Conservation (phyloP, 2,888 invertebrate genomes). For the Heliconius ismenius region DNA sequence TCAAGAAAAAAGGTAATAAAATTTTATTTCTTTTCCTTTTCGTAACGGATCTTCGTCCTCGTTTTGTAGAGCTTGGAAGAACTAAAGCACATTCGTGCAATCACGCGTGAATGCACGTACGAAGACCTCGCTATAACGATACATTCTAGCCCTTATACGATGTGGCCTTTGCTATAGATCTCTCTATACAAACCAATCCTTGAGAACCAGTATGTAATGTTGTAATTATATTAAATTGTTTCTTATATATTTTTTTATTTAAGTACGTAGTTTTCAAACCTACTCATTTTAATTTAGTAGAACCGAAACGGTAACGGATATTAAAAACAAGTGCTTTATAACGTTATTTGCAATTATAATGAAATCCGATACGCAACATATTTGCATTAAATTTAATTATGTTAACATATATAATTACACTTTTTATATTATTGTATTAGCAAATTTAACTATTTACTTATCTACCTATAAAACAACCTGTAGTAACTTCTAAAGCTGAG, state of each 20-base stretch:
- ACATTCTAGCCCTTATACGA: constrained; percentile 20
- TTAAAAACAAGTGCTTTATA: not conserved
- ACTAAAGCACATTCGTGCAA: constrained; percentile 16
- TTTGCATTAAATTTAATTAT: not conserved
- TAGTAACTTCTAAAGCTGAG: not conserved
- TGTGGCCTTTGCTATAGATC: not conserved
- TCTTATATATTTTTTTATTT: not conserved
- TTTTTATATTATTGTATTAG: not conserved
- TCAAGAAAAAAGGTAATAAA: not conserved
- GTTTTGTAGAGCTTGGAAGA: not conserved
- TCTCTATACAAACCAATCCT: constrained; percentile 12
- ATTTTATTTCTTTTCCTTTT: not conserved
- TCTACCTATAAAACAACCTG: not conserved
- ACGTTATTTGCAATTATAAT: not conserved
- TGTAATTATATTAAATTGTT: constrained; percentile 11
- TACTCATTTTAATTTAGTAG: not conserved
- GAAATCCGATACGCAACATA: not conserved
- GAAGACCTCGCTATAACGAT: constrained; percentile 21
- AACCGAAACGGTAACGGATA: not conserved
- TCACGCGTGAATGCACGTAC: constrained; percentile 26
- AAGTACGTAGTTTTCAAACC: not conserved
- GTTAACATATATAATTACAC: constrained; percentile 10
- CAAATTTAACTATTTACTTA: not conserved
- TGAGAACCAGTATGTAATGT: constrained; percentile 9
- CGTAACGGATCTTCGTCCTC: constrained; percentile 20